phyloP scores from a whole-genome alignment of 2,113 vertebrate species.

The Sturnira hondurensis region DNA sequence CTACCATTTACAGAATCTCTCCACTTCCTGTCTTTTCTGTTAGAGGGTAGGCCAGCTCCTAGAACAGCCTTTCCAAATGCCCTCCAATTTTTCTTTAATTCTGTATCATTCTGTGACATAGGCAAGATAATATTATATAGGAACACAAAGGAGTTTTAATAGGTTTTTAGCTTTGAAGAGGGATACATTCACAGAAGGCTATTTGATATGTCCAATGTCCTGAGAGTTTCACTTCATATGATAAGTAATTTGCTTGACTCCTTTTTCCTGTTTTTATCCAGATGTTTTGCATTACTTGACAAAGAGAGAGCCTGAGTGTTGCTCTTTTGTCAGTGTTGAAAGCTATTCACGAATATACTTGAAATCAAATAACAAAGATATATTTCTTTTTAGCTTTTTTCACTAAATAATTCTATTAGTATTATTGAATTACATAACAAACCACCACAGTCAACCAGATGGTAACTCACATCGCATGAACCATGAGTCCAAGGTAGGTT shows the following conservation, averaged over 20 bases:
- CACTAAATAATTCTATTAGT: not conserved
- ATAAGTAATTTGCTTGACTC: not conserved
- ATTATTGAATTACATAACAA: conserved; percentile 11
- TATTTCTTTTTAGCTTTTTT: not conserved
- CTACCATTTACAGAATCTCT: too few species aligned
- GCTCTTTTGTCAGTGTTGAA: not conserved
- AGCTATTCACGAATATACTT: not conserved
- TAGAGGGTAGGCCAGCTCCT: not conserved
- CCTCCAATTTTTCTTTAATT: not conserved
- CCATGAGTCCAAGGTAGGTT: not conserved
- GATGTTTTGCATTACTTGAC: conserved; percentile 25
- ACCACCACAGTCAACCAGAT: not conserved
- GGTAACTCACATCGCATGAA: not conserved
- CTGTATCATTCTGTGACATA: not conserved
- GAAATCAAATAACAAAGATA: conserved; percentile 30
- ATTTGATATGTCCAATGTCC: conserved; percentile 34
- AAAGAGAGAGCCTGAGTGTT: not conserved
- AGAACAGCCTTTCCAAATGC: accelerated
- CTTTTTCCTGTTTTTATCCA: not conserved
- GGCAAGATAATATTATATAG: not conserved
- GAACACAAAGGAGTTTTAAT: not conserved
- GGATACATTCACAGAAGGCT: not conserved
- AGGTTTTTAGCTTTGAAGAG: conserved; percentile 3
- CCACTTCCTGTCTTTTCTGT: not conserved
- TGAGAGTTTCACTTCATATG: not conserved